Evolutionary conservation across 2,113 vertebrate species (phyloP).

Genomic region (Notothenia coriiceps): DNA sequence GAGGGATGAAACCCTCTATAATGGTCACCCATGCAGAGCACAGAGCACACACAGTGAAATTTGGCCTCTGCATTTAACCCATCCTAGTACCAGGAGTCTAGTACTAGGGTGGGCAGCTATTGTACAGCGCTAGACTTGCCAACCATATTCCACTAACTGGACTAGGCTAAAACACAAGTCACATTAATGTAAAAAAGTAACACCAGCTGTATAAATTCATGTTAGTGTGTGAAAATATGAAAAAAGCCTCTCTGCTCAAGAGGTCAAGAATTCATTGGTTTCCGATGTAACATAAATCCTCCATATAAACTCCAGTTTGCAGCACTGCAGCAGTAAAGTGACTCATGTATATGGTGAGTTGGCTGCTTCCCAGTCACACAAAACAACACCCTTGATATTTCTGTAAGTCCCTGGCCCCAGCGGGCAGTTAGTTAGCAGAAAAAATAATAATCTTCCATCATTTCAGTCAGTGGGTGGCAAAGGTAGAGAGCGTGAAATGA

Average conservation of each 20-base stretch:
- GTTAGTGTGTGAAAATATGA: background rate
- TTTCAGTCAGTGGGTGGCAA: background rate
- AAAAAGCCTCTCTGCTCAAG: background rate
- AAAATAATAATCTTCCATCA: background rate
- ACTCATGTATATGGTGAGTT: slow-evolving; percentile 38
- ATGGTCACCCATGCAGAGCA: too few species aligned
- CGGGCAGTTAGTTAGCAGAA: slow-evolving; percentile 37
- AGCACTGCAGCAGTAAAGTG: slow-evolving; percentile 27
- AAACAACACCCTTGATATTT: slow-evolving; percentile 1
- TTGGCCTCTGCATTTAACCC: too few species aligned
- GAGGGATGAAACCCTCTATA: too few species aligned
- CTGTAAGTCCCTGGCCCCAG: slow-evolving; percentile 18
- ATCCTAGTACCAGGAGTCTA: too few species aligned
- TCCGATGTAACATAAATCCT: slow-evolving; percentile 37
- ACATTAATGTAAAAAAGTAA: background rate
- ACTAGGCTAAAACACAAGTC: background rate
- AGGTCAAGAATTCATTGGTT: slow-evolving; percentile 32
- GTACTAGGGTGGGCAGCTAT: too few species aligned
- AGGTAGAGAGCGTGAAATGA: slow-evolving; percentile 14
- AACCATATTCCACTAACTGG: background rate
- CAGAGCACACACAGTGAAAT: too few species aligned
- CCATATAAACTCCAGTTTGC: slow-evolving; percentile 26
- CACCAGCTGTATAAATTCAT: background rate
- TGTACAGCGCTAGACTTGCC: background rate
- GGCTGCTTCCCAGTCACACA: slow-evolving; percentile 26